Evolutionary conservation across 2,797 vertebrate genomes (phyloP), one percentile per base, ranked within the genome.

Genomic region (Dromococcyx pavoninus): DNA sequence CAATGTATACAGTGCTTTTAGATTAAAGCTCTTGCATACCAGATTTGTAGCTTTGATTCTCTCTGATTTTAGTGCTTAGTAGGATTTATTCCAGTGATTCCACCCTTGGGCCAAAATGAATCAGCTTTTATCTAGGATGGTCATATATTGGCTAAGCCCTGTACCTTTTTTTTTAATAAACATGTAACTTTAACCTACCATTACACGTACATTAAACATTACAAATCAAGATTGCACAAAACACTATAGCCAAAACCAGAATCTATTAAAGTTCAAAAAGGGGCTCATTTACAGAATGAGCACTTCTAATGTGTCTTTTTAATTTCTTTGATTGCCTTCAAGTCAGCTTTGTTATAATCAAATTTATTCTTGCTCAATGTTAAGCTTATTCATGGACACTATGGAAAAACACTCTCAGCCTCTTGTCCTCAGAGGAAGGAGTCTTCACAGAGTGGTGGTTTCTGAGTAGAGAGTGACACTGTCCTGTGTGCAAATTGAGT

Each of bases 11-110:
- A 95, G 87, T 78, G 79, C 94, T 97, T 94, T 94, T 91, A 96
- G 94, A 97, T 97, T 97, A 96, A 97, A 97, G 95, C 94, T 95
- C 76, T 87, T 93, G 84, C 95, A 96, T 96, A 84, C 95, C 97
- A 96, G 93, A 84, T 96, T 85, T 96, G 82, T 96, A 95, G 93
- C 94, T 95, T 88, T 93, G 92, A 97, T 97, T 97, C 75, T 94
- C 62, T 90, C 78, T 93, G 86, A 94, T 96, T 97, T 96, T 95
- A 96, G 91, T 0, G 25, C 86, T 95, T 96, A 91, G 70, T 66
- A 79, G 91, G 90, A 92, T 97, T 94, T 79, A 94, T 97, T 96
- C 96, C 86, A 70, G 89, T 96, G 95, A 94, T 93, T 92, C 73
- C 95, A 94, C 93, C 94, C 96, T 96, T 85, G 89, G 94, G 78